These are phyloP conservation scores for Drosophila colorata DNA, from an alignment of 2,888 invertebrate species.

Conservation along the genomic window DNA sequence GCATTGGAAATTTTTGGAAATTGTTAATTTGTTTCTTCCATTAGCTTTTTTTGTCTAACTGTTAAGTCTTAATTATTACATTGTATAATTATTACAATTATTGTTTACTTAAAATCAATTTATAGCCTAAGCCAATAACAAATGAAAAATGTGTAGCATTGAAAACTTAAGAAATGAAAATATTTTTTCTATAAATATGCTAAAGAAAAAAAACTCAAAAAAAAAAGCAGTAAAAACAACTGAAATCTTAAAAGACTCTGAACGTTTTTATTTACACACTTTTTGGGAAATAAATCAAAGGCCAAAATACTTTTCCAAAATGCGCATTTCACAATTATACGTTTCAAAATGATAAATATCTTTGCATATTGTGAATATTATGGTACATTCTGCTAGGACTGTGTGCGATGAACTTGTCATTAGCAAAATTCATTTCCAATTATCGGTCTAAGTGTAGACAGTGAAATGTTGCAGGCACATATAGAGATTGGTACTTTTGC, in stretches of 20 bases:
- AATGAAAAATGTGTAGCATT: constrained; percentile 52
- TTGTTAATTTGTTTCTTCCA: constrained; percentile 75
- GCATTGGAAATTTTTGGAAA: constrained; percentile 59
- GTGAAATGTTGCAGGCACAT: too few species aligned
- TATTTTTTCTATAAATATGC: constrained; percentile 80
- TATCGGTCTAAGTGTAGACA: too few species aligned
- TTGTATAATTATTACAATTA: constrained; percentile 71
- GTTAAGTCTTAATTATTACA: constrained; percentile 70
- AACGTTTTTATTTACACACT: constrained; percentile 4
- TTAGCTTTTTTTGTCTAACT: constrained; percentile 64
- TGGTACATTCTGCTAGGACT: too few species aligned
- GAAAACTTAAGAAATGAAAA: constrained; percentile 60
- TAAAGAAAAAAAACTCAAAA: constrained; percentile 49
- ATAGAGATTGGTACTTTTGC: too few species aligned
- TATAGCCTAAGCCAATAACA: constrained; percentile 65
- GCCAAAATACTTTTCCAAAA: too few species aligned
- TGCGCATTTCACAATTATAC: not conserved
- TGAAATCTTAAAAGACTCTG: constrained; percentile 32
- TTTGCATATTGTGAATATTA: too few species aligned
- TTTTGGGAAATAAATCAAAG: not conserved
- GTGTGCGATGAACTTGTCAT: too few species aligned
- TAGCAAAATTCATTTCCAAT: too few species aligned
- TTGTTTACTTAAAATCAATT: constrained; percentile 76
- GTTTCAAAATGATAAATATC: not conserved
- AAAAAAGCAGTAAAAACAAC: constrained; percentile 57